Evolutionary conservation across 2,888 invertebrate genomes (phyloP).

Genomic region (Ochropacha duplaris): DNA sequence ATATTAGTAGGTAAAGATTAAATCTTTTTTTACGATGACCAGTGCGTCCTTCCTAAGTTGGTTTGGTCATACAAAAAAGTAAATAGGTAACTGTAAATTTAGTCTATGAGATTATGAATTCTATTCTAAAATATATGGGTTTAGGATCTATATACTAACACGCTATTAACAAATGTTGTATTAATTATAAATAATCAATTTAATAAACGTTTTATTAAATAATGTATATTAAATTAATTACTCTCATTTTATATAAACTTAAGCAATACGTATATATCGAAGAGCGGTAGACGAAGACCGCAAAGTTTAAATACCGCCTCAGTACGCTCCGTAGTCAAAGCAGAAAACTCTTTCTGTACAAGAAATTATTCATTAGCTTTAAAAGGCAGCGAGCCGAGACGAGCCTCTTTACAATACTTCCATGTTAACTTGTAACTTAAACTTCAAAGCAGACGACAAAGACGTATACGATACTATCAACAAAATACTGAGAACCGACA

Average conservation of each 20-base stretch:
- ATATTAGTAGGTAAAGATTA: too few species aligned
- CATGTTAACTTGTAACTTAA: constrained; percentile 18
- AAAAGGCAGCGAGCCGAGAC: constrained; percentile 20
- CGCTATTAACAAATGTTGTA: too few species aligned
- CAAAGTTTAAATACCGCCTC: constrained; percentile 33
- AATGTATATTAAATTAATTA: neutral
- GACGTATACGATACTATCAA: neutral
- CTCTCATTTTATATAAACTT: neutral
- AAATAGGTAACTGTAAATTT: too few species aligned
- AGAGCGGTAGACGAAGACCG: constrained; percentile 9
- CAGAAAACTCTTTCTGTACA: constrained; percentile 45
- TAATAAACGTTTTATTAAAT: neutral
- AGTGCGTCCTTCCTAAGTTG: too few species aligned
- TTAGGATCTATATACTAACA: too few species aligned
- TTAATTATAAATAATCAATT: too few species aligned
- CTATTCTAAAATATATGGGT: too few species aligned
- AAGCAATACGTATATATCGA: neutral
- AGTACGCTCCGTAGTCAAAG: constrained; percentile 45
- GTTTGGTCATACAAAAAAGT: too few species aligned
- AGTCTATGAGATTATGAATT: too few species aligned
- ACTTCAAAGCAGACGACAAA: constrained; percentile 10
- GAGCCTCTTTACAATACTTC: constrained; percentile 9
- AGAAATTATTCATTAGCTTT: constrained; percentile 60
- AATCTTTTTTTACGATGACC: too few species aligned
- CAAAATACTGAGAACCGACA: constrained; percentile 7